phyloP scores from a whole-genome alignment of 2,113 vertebrate species.

The Callocephalon fimbriatum region DNA sequence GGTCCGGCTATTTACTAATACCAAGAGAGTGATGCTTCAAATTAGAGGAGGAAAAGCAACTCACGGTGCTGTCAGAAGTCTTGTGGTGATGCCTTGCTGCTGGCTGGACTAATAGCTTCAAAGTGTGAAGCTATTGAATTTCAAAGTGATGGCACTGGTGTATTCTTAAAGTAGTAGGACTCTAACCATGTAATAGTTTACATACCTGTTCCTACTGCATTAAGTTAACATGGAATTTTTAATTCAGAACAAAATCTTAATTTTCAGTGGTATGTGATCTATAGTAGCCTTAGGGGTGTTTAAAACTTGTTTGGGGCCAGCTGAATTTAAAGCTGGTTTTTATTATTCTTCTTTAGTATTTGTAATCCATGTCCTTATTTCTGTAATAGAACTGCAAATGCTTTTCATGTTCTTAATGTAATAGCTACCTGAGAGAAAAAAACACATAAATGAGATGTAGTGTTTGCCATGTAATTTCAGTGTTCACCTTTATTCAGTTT shows the following conservation, averaged over 20 bases:
- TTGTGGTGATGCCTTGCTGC: neutral
- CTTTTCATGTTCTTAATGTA: neutral
- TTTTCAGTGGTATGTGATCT: neutral
- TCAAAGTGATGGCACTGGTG: neutral
- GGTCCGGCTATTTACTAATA: neutral
- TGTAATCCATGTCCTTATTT: neutral
- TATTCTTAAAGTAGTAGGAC: neutral
- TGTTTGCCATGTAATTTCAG: neutral
- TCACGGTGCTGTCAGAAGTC: neutral
- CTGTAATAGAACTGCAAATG: neutral
- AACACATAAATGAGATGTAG: neutral
- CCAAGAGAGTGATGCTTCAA: neutral
- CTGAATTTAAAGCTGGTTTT: neutral
- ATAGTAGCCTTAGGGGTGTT: neutral
- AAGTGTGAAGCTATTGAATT: neutral
- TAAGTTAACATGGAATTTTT: neutral
- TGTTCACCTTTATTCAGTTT: neutral
- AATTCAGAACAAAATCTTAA: neutral
- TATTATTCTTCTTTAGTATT: neutral
- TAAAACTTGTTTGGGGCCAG: neutral
- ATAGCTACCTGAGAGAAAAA: neutral
- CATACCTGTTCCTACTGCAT: neutral
- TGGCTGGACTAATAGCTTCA: neutral
- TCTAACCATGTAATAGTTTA: neutral
- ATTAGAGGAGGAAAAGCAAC: neutral